phyloP scores from a whole-genome alignment of 2,888 invertebrate species.

The Parelbella ahira region DNA sequence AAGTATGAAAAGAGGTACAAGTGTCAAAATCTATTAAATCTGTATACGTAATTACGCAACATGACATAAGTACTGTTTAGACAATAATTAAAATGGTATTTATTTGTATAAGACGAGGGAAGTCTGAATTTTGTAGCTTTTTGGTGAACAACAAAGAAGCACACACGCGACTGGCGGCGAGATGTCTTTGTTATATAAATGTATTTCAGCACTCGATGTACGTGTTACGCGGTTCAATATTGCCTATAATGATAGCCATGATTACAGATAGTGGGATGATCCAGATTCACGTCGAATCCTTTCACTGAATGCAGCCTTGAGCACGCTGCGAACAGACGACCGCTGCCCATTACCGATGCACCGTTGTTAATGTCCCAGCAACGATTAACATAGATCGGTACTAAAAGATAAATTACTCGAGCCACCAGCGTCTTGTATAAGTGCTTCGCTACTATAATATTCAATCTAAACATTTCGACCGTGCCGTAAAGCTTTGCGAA shows the following conservation, averaged over 20 bases:
- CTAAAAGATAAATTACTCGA: slow-evolving; percentile 58
- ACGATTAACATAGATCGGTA: slow-evolving; percentile 71
- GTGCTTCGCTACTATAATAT: slow-evolving; percentile 42
- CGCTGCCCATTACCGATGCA: slow-evolving; percentile 67
- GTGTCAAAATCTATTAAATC: no score
- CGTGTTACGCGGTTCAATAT: slow-evolving; percentile 17
- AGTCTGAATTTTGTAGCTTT: no score
- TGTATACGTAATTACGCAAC: no score
- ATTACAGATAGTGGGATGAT: slow-evolving; percentile 58
- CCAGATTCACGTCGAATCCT: slow-evolving; percentile 71
- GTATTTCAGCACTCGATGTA: slow-evolving; percentile 15
- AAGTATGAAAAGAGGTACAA: no score
- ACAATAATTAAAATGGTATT: no score
- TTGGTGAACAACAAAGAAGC: no score
- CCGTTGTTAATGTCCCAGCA: slow-evolving; percentile 65
- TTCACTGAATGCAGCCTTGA: slow-evolving; percentile 73
- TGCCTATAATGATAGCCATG: slow-evolving; percentile 25
- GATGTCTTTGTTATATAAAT: slow-evolving; percentile 5
- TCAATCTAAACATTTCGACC: no score
- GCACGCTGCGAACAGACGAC: slow-evolving; percentile 48
- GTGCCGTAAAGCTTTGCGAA: no score
- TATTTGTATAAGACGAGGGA: no score
- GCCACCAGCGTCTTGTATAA: slow-evolving; percentile 44
- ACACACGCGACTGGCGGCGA: no score
- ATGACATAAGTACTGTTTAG: no score